Evolutionary conservation across 2,797 vertebrate genomes (phyloP).

Genomic region (Poecilia velifera): DNA sequence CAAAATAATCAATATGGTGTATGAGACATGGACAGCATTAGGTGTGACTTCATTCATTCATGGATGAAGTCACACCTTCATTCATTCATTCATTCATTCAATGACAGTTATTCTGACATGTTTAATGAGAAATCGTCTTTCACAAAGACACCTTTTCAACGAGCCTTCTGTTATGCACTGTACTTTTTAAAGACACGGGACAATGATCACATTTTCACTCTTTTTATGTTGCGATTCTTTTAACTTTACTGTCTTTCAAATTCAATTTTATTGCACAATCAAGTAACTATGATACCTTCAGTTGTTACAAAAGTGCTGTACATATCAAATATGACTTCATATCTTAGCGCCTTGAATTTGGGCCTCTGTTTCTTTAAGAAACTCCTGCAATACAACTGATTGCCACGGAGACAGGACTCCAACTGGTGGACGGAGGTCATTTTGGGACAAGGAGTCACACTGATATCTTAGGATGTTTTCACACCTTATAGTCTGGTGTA

Average conservation of each 20-base stretch:
- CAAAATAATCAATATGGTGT: conserved; percentile 4
- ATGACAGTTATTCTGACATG: conserved; percentile 28
- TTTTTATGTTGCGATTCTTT: background rate
- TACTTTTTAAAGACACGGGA: background rate
- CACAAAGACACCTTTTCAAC: conserved; percentile 40
- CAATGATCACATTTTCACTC: background rate
- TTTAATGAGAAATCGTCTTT: conserved; percentile 35
- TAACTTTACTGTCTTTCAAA: background rate
- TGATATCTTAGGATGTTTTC: too few relatives aligned
- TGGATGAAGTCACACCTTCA: conserved; percentile 14
- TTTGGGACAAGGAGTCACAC: too few relatives aligned
- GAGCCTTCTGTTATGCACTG: conserved; percentile 14
- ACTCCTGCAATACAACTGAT: too few relatives aligned
- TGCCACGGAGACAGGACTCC: too few relatives aligned
- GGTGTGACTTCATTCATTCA: conserved; percentile 22
- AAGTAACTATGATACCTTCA: too few relatives aligned
- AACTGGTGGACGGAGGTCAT: too few relatives aligned
- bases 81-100: background rate
- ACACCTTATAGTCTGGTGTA: too few relatives aligned
- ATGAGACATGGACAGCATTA: conserved; percentile 14
- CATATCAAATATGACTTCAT: too few relatives aligned
- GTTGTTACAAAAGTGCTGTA: too few relatives aligned
- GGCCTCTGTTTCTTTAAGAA: too few relatives aligned
- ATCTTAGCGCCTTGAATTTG: too few relatives aligned
- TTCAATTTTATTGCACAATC: too few relatives aligned